These are phyloP conservation scores for Drosophila picticornis DNA, from an alignment of 2,888 invertebrate genomes.

Conservation along the genomic window DNA sequence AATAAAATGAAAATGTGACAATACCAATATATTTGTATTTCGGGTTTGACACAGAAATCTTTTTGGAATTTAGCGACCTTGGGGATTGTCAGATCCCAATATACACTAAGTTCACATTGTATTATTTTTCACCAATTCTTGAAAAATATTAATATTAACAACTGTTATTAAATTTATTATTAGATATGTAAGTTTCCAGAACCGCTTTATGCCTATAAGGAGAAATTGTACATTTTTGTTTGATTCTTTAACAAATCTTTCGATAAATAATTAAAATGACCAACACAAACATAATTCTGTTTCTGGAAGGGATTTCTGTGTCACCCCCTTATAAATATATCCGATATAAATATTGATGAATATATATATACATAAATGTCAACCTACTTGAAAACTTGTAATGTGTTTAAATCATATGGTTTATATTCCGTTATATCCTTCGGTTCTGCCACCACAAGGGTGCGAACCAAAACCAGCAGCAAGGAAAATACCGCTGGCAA, in stretches of 20 bases:
- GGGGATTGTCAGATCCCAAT: background rate
- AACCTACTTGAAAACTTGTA: slow-evolving; percentile 77
- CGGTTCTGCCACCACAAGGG: slow-evolving; percentile 87
- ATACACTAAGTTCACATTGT: background rate
- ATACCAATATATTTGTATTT: slow-evolving; percentile 3
- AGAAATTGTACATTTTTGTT: background rate
- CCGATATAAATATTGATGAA: background rate
- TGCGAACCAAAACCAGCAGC: slow-evolving; percentile 89
- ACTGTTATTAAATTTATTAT: background rate
- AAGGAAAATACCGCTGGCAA: slow-evolving; percentile 89
- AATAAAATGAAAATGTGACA: background rate
- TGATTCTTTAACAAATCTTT: background rate
- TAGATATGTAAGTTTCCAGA: background rate
- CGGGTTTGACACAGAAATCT: background rate
- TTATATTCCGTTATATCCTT: slow-evolving; percentile 72
- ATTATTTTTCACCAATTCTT: background rate
- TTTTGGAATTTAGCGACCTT: background rate
- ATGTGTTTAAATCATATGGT: slow-evolving; percentile 82
- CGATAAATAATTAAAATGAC: background rate
- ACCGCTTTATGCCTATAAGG: background rate
- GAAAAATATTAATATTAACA: background rate
- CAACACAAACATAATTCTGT: background rate
- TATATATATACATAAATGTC: background rate
- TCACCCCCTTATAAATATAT: background rate
- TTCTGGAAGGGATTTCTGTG: background rate